These are phyloP conservation scores for Trissolcus japonicus DNA, from an alignment of 2,888 invertebrate genomes.

Conservation along the genomic window DNA sequence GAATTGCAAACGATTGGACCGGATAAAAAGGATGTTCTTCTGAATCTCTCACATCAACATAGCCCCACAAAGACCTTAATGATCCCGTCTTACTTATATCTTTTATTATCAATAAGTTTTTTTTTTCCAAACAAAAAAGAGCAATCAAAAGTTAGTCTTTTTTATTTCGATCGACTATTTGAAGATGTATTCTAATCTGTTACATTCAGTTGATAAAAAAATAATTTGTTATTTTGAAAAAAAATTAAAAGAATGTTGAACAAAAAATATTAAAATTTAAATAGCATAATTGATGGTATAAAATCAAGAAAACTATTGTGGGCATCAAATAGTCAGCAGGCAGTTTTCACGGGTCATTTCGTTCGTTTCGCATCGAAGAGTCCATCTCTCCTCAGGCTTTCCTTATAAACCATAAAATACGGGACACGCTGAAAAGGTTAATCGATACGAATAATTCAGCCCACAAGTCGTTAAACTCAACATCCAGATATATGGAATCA, in stretches of 20 bases:
- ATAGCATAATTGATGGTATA: slow-evolving; percentile 50
- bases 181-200: too few species aligned
- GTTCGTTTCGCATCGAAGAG: slow-evolving; percentile 58
- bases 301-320: slow-evolving; percentile 52
- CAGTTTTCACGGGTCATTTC: slow-evolving; percentile 63
- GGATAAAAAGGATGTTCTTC: slow-evolving; percentile 71
- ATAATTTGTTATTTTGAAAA: too few species aligned
- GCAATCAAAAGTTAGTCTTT: neutral
- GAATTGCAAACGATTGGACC: slow-evolving; percentile 75
- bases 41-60: slow-evolving; percentile 65
- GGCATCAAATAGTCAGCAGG: slow-evolving; percentile 57
- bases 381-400: slow-evolving; percentile 55
- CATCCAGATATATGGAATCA: slow-evolving; percentile 3
- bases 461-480: slow-evolving; percentile 29
- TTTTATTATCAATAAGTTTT: neutral
- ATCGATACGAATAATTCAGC: slow-evolving; percentile 51
- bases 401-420: slow-evolving; percentile 58
- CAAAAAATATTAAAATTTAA: too few species aligned
- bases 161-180: neutral
- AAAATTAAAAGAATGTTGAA: too few species aligned
- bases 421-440: slow-evolving; percentile 55
- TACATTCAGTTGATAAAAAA: too few species aligned
- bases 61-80: slow-evolving; percentile 60
- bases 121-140: too few species aligned
- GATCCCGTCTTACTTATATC: slow-evolving; percentile 40